Conservation (phyloP, 2,113 vertebrate species). For the Hippocampus comes region DNA sequence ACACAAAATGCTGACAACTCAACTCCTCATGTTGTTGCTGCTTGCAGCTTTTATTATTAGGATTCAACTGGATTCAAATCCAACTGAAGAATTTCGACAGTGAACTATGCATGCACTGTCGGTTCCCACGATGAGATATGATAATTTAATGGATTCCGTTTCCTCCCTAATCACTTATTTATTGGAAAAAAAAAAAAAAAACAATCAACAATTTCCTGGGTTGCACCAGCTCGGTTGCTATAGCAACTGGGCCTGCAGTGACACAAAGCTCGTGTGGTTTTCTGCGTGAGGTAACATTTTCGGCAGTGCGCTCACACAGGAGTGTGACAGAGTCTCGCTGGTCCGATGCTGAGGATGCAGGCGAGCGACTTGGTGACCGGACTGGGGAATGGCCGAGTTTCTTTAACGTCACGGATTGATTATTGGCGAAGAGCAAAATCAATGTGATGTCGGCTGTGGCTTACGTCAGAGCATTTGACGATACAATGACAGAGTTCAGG, state of each 20-base stretch:
- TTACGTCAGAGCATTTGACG: no score
- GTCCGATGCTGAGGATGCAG: slow-evolving; percentile 23
- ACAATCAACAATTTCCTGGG: slow-evolving; percentile 39
- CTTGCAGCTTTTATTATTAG: not conserved
- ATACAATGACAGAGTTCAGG: no score
- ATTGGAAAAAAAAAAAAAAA: slow-evolving; percentile 23
- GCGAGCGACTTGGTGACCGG: not conserved
- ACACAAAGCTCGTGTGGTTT: slow-evolving; percentile 56
- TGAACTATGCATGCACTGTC: not conserved
- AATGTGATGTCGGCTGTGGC: no score
- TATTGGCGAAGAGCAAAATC: no score
- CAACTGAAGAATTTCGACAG: not conserved
- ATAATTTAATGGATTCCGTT: slow-evolving; percentile 4
- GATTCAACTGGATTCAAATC: not conserved
- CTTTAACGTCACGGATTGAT: no score
- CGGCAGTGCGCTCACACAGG: slow-evolving; percentile 25
- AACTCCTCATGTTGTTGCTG: not conserved
- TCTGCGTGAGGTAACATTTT: slow-evolving; percentile 36
- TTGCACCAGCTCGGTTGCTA: slow-evolving; percentile 59
- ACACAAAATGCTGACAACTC: not conserved
- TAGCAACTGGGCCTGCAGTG: slow-evolving; percentile 53
- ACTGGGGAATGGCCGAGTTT: no score
- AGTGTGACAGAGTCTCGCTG: slow-evolving; percentile 49
- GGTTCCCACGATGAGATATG: not conserved
- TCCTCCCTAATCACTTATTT: slow-evolving; percentile 46